Conservation (phyloP, 2,888 invertebrate genomes). For the Choristoneura rosaceana region DNA sequence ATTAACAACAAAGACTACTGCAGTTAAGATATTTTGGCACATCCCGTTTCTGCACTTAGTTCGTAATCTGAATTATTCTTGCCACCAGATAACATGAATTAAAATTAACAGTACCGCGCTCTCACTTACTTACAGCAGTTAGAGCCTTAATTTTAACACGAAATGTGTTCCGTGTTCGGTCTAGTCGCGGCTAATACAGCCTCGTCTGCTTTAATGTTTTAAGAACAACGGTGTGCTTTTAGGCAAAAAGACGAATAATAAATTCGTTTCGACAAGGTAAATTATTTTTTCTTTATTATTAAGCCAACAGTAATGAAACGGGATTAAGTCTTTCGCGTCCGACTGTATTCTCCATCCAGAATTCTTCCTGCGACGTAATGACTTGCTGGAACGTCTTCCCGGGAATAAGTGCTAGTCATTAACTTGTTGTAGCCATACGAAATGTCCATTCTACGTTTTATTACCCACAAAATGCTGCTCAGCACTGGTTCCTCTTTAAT, state of each 20-base stretch:
- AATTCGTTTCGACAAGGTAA: neutral
- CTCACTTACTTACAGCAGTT: neutral
- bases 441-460: constrained; percentile 37
- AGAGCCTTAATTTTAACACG: neutral
- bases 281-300: neutral
- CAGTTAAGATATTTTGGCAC: constrained; percentile 41
- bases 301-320: neutral
- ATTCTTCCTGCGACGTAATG: constrained; percentile 32
- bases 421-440: constrained; percentile 41
- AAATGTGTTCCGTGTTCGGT: neutral
- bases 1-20: constrained; percentile 40
- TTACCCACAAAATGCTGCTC: constrained; percentile 35
- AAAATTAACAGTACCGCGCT: constrained; percentile 7
- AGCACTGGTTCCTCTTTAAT: constrained; percentile 37
- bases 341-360: constrained; percentile 19
- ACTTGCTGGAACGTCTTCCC: constrained; percentile 28
- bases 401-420: constrained; percentile 38
- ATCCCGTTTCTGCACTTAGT: constrained; percentile 30
- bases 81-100: constrained; percentile 13
- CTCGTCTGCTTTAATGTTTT: constrained; percentile 8
- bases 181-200: neutral
- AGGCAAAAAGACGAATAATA: neutral
- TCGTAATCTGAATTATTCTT: constrained; percentile 37
- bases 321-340: constrained; percentile 26
- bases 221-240: constrained; percentile 7